These are phyloP conservation scores for Chymomyza costata DNA, from an alignment of 1,140 invertebrate species.

Conservation along the genomic window DNA sequence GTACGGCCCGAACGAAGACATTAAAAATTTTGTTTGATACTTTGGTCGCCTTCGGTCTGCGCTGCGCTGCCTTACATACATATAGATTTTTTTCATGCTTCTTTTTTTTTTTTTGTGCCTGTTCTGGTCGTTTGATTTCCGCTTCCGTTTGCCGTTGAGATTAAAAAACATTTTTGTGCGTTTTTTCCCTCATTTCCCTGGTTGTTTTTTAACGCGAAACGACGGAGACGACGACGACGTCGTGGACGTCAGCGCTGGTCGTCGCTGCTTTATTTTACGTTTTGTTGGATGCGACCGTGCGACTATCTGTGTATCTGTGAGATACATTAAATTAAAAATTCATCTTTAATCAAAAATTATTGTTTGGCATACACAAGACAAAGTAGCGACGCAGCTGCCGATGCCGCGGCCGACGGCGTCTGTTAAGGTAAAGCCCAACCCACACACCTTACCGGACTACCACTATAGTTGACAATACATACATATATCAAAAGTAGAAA, in stretches of 20 bases:
- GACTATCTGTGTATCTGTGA: slow-evolving; percentile 56
- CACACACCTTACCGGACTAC: slow-evolving; percentile 35
- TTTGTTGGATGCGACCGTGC: slow-evolving; percentile 33
- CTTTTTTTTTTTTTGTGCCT: slow-evolving; percentile 33
- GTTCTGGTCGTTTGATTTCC: slow-evolving; percentile 75
- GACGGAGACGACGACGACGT: slow-evolving; percentile 10
- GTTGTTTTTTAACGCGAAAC: slow-evolving; percentile 38
- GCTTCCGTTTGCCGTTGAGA: slow-evolving; percentile 75
- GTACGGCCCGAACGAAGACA: slow-evolving; percentile 60
- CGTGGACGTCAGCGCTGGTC: slow-evolving; percentile 1
- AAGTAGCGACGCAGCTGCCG: slow-evolving; percentile 26
- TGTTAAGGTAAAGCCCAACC: slow-evolving; percentile 13
- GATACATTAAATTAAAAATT: slow-evolving; percentile 75
- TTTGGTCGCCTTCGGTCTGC: slow-evolving; percentile 27
- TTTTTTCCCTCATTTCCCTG: slow-evolving; percentile 66
- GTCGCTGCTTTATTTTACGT: slow-evolving; percentile 24
- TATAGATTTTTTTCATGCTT: neutral
- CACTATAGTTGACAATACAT: slow-evolving; percentile 66
- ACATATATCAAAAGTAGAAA: too few relatives aligned
- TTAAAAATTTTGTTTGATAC: slow-evolving; percentile 75
- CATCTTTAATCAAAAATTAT: slow-evolving; percentile 76
- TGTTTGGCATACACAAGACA: slow-evolving; percentile 65
- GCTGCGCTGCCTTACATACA: slow-evolving; percentile 2
- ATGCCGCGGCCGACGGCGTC: slow-evolving; percentile 9
- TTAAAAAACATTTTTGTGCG: slow-evolving; percentile 73